Evolutionary conservation across 2,113 vertebrate genomes (phyloP), one percentile per base, ranked within the genome.

Genomic region (Ictalurus punctatus): DNA sequence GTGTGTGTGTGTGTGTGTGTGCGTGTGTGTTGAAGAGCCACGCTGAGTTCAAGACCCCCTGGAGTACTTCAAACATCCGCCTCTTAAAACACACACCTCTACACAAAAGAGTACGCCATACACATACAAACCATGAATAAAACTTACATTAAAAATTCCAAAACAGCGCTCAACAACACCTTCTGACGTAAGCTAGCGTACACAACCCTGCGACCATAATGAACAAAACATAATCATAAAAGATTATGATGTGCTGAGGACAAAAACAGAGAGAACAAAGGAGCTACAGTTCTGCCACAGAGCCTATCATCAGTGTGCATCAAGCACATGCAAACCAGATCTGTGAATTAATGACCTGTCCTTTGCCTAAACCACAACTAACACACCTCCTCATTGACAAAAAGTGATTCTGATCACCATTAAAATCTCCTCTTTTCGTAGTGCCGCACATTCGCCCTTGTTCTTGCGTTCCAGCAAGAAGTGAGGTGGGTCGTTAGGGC

Each of bases 11-110:
- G 87, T 73, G 86, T 83, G 81, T 78, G 44, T 44, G 44, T 44
- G 44, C 48, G 78, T 82, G 87, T 73, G 86, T 83, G 81, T 78
- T 84, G 73, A 81, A 86, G 54, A 65, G 81, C 80, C 73, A 81
- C 71, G 44, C 88, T 80, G 85, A 89, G 82, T 91, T 91, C 86
- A 89, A 74, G 88, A 71, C 67, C 86, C 88, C 90, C 90, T 89
- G n/a, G 74, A 63, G 90, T 69, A 85, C 85, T 78, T 71, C 81
- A 78, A 84, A 56, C 40, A 44, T 69, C 48, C 76, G 52, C 58
- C 58, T 30, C 76, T 30, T 67, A 71, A 78, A 69, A 71, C 52
- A 83, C 82, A 71, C 86, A 73, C 82, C 25, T 40, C 65, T 83
- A 44, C 79, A 83, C 69, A 21, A 67, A 16, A 85, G 65, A 83